These are phyloP conservation scores for Morone saxatilis DNA, from an alignment of 2,113 vertebrate genomes.

Conservation along the genomic window DNA sequence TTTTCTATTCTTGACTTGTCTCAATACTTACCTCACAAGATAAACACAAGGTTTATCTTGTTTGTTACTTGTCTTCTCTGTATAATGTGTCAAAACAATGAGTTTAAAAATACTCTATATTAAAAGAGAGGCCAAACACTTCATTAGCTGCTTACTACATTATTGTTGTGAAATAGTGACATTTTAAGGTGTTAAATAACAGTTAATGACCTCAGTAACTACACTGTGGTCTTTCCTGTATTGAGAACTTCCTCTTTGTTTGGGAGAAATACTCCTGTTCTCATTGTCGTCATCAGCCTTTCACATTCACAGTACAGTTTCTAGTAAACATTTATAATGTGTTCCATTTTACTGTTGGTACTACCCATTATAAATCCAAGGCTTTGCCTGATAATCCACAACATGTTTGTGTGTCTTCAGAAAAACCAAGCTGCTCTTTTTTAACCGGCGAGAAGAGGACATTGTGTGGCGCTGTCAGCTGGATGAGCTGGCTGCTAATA, in stretches of 20 bases:
- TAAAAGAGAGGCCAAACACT: no score
- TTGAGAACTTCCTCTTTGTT: not conserved
- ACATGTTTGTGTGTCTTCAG: constrained; percentile 72
- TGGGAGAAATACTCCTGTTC: not conserved
- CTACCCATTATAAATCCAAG: not conserved
- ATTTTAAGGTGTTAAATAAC: no score
- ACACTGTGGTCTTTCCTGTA: not conserved
- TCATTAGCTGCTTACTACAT: no score
- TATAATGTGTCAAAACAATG: no score
- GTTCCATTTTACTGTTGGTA: not conserved
- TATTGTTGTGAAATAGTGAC: no score
- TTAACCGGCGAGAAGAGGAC: constrained; percentile 93
- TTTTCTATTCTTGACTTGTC: no score
- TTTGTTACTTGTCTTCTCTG: no score
- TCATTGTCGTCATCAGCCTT: not conserved
- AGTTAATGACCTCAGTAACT: no score
- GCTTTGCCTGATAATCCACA: not conserved
- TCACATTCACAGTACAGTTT: not conserved
- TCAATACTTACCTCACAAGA: no score
- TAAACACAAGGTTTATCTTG: no score
- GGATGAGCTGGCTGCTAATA: constrained; percentile 86
- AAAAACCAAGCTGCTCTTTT: constrained; percentile 91
- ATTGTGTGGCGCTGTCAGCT: constrained; percentile 91
- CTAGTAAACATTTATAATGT: not conserved
- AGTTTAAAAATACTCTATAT: no score